phyloP scores from a whole-genome alignment of 2,113 vertebrate genomes.

The Lichenostomus cassidix region DNA sequence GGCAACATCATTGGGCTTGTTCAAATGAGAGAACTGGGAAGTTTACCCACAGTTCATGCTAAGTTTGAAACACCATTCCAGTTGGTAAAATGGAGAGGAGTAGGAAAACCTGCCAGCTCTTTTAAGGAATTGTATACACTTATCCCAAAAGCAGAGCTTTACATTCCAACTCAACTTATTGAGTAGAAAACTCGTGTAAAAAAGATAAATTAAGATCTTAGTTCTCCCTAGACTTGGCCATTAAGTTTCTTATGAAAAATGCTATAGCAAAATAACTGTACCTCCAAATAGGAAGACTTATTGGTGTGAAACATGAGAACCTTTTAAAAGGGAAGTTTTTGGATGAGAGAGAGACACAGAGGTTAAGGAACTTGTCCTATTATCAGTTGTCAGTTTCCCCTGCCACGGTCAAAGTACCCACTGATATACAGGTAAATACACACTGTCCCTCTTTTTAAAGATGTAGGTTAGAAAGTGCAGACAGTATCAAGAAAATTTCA shows the following conservation, averaged over 20 bases:
- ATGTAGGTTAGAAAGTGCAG: not conserved
- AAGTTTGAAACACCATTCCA: not conserved
- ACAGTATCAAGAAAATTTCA: not conserved
- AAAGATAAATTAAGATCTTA: not conserved
- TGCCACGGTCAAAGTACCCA: not conserved
- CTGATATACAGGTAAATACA: not conserved
- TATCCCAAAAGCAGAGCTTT: not conserved
- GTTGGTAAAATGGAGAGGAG: not conserved
- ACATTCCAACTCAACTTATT: not conserved
- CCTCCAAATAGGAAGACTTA: not conserved
- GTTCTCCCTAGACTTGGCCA: not conserved
- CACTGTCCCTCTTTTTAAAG: not conserved
- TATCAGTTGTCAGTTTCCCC: not conserved
- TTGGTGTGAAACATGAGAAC: not conserved
- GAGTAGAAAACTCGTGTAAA: not conserved
- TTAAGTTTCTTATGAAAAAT: not conserved
- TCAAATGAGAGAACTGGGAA: not conserved
- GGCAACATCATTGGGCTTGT: not conserved
- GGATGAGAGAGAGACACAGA: not conserved
- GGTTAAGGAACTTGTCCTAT: not conserved
- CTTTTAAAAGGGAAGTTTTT: not conserved
- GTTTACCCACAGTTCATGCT: not conserved
- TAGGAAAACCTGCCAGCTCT: not conserved
- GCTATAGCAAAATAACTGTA: not conserved
- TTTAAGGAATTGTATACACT: not conserved